Percentiles rank a stretch among this genome's conserved stretches.
Conservation (phyloP, 2,888 invertebrate species). For the Andricus curvator region DNA sequence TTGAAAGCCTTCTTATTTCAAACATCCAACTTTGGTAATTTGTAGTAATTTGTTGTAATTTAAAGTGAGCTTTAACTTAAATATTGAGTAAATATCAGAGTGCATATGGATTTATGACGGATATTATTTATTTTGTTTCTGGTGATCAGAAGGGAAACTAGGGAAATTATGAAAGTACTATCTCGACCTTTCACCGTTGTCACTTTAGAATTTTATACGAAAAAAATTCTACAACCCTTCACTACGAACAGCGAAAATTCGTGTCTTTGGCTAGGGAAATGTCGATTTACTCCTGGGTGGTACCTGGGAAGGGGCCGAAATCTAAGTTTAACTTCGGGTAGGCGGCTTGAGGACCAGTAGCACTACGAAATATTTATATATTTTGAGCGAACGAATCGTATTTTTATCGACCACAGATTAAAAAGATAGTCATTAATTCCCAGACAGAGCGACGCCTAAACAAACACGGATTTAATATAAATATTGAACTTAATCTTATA, state of each 20-base stretch:
- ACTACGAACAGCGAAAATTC: slow-evolving; percentile 38
- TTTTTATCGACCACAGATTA: slow-evolving; percentile 67
- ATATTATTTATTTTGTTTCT: too few relatives aligned
- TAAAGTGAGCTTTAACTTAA: too few relatives aligned
- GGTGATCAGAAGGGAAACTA: neutral
- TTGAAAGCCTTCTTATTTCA: too few relatives aligned
- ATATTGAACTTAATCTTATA: neutral
- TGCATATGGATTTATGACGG: too few relatives aligned
- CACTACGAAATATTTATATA: slow-evolving; percentile 75
- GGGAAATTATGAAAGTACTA: neutral
- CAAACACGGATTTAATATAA: neutral
- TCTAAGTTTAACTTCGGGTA: slow-evolving; percentile 77
- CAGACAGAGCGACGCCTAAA: slow-evolving; percentile 19
- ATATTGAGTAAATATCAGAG: too few relatives aligned
- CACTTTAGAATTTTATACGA: neutral
- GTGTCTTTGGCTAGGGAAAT: slow-evolving; percentile 63
- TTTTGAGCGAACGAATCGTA: slow-evolving; percentile 68
- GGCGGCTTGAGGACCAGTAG: slow-evolving; percentile 73
- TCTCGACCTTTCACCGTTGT: neutral
- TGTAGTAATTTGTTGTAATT: too few relatives aligned
- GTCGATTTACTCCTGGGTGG: slow-evolving; percentile 69
- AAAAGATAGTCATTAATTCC: slow-evolving; percentile 44
- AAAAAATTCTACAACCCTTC: slow-evolving; percentile 1
- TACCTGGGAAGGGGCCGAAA: slow-evolving; percentile 72
- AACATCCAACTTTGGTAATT: too few relatives aligned